These are phyloP conservation scores for Diceros bicornis DNA, from an alignment of 2,797 vertebrate species.

Conservation along the genomic window DNA sequence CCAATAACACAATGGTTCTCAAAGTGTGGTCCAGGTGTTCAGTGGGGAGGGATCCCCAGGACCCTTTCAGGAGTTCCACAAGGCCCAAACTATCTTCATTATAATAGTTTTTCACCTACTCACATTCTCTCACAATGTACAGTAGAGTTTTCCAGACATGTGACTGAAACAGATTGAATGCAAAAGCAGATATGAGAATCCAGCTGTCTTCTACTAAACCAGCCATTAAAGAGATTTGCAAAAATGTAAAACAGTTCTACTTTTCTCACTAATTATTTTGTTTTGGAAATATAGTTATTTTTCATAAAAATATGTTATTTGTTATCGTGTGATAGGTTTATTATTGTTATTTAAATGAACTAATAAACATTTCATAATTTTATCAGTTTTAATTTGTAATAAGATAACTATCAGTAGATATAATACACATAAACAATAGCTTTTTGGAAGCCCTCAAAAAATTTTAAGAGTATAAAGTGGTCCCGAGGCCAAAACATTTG, in stretches of 20 bases:
- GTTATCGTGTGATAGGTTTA: background rate
- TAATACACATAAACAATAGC: background rate
- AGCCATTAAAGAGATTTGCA: background rate
- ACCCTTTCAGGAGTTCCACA: background rate
- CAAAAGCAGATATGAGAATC: background rate
- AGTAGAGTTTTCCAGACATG: background rate
- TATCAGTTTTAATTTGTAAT: slow-evolving; percentile 46
- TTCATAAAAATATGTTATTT: background rate
- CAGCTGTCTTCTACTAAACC: background rate
- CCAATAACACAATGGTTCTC: background rate
- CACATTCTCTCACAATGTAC: background rate
- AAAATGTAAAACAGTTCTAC: background rate
- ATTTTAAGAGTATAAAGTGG: background rate
- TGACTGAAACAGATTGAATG: background rate
- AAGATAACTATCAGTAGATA: background rate
- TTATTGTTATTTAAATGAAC: slow-evolving; percentile 21
- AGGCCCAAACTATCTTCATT: background rate
- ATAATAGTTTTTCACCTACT: background rate
- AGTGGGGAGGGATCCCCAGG: background rate
- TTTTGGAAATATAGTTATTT: background rate
- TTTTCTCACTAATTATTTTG: background rate
- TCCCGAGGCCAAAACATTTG: background rate
- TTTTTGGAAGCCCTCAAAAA: background rate
- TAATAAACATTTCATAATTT: background rate
- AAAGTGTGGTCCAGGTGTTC: background rate